These are phyloP conservation scores for Synergus umbraculus DNA, from an alignment of 2,888 invertebrate species.

Conservation along the genomic window DNA sequence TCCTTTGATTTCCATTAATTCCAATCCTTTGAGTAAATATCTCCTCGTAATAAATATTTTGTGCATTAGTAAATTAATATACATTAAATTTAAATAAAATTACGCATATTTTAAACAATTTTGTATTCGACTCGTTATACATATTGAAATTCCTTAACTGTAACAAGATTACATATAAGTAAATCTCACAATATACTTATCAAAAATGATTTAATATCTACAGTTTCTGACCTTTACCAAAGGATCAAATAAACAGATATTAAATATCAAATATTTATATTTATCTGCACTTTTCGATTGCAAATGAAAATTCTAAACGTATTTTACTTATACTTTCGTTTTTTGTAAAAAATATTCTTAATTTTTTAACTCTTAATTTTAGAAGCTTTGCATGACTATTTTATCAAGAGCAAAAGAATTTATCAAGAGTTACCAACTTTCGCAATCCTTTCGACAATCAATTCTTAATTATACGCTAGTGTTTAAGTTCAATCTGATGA, in stretches of 20 bases:
- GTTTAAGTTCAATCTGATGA: neutral
- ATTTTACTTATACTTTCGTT: constrained; percentile 46
- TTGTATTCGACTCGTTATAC: no score
- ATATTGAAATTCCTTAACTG: neutral
- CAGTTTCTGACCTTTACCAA: neutral
- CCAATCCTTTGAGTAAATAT: neutral
- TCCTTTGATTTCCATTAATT: neutral
- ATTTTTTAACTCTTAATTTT: no score
- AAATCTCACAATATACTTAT: constrained; percentile 2
- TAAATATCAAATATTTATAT: no score
- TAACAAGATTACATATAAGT: constrained; percentile 42
- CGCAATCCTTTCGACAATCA: no score
- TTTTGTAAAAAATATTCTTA: neutral
- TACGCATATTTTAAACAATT: neutral
- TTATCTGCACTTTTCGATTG: constrained; percentile 40
- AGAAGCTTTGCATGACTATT: no score
- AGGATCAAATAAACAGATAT: neutral
- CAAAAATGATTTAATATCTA: constrained; percentile 9
- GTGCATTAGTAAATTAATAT: no score
- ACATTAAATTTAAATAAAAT: constrained; percentile 82
- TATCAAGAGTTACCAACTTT: no score
- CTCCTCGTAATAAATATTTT: no score
- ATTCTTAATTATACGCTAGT: neutral
- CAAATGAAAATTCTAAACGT: constrained; percentile 44
- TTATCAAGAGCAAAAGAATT: no score